A percentile compares a stretch with the other conserved stretches of the same genome.
phyloP scores from a whole-genome alignment of 1,140 invertebrate genomes.

The Drosophila aff. region DNA sequence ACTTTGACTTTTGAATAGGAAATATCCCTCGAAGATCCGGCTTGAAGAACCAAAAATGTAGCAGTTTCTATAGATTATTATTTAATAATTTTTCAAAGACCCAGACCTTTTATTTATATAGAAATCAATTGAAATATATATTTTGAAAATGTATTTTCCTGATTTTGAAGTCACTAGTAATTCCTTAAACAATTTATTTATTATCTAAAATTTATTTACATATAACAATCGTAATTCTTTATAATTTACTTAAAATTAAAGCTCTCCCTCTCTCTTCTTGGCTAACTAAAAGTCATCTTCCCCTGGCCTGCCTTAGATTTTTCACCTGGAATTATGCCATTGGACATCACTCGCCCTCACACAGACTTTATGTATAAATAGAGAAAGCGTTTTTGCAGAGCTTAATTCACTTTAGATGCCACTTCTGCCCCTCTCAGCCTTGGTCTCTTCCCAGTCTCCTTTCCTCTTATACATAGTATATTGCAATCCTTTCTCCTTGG shows the following conservation, averaged over 20 bases:
- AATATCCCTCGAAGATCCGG: no score
- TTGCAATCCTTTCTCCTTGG: slow-evolving; percentile 13
- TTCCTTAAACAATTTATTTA: background rate
- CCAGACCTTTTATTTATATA: background rate
- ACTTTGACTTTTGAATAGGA: no score
- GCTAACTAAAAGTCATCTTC: slow-evolving; percentile 13
- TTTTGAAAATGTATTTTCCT: background rate
- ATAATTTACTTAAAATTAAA: background rate
- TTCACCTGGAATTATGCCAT: background rate
- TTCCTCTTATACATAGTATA: background rate
- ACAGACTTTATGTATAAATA: slow-evolving; percentile 9
- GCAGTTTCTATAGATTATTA: no score
- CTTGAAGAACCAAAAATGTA: no score
- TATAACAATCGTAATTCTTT: background rate
- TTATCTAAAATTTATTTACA: background rate
- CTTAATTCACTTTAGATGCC: slow-evolving; percentile 67
- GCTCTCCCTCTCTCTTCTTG: background rate
- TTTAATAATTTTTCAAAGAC: background rate
- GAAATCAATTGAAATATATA: background rate
- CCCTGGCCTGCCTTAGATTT: background rate
- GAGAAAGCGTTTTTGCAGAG: slow-evolving; percentile 37
- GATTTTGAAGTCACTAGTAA: background rate
- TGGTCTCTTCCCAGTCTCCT: background rate
- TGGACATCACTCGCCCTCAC: slow-evolving; percentile 6
- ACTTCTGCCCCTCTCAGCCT: slow-evolving; percentile 4